Evolutionary conservation across 2,113 vertebrate genomes (phyloP).

Genomic region (Thalassarche chlororhynchos): DNA sequence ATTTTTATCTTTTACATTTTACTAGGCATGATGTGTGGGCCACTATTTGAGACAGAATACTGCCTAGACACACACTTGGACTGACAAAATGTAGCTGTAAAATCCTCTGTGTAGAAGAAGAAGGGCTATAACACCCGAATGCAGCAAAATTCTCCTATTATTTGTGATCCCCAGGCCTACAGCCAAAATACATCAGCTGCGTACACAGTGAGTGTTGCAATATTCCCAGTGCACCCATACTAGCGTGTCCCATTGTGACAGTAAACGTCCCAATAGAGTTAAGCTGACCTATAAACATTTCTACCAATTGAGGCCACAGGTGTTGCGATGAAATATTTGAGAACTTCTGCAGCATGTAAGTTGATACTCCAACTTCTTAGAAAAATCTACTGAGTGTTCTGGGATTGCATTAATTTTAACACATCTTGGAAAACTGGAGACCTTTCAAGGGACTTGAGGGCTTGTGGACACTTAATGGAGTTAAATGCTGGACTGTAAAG

Average conservation of each 20-base stretch:
- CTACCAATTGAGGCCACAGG: not conserved
- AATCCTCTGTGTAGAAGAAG: not conserved
- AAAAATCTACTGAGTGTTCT: not conserved
- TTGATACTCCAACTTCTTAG: not conserved
- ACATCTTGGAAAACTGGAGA: not conserved
- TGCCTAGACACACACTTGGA: not conserved
- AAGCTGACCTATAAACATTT: not conserved
- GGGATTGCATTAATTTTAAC: not conserved
- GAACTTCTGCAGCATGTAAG: not conserved
- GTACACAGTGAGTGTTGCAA: not conserved
- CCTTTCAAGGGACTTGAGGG: not conserved
- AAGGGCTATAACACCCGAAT: not conserved
- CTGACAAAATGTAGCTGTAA: not conserved
- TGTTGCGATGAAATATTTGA: not conserved
- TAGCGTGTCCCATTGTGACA: rapidly evolving
- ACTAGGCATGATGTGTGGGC: not conserved
- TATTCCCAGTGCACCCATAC: not conserved
- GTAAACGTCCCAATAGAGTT: not conserved
- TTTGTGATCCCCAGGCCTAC: not conserved
- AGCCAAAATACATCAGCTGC: not conserved
- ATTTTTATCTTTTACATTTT: not conserved
- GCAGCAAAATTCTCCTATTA: not conserved
- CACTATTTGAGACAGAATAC: not conserved
- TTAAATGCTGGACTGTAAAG: not conserved
- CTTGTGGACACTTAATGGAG: not conserved